Percentiles rank a stretch among this genome's conserved stretches.
These are phyloP conservation scores for Ptilonorhynchus violaceus DNA, from an alignment of 2,113 vertebrate genomes.

Conservation along the genomic window DNA sequence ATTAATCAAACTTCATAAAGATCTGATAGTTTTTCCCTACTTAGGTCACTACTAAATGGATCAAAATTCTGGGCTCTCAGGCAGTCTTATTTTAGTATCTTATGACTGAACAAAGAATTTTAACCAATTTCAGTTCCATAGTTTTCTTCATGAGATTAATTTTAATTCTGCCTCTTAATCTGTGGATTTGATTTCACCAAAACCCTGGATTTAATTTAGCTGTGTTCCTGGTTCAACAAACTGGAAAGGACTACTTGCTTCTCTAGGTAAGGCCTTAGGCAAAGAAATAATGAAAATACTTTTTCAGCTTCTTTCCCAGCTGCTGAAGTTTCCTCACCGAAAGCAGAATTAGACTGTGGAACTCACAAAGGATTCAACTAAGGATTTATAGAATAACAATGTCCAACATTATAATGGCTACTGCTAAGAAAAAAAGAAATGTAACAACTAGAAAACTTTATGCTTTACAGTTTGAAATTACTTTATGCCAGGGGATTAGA, in stretches of 20 bases:
- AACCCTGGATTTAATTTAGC: not conserved
- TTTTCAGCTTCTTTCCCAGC: not conserved
- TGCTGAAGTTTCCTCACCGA: not conserved
- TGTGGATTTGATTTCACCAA: not conserved
- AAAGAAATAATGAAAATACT: not conserved
- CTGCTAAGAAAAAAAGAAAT: not conserved
- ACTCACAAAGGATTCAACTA: not conserved
- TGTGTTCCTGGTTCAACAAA: not conserved
- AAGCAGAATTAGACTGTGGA: not conserved
- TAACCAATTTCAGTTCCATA: not conserved
- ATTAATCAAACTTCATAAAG: not conserved
- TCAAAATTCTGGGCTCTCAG: not conserved
- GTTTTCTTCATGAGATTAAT: not conserved
- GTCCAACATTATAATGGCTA: not conserved
- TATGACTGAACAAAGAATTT: not conserved
- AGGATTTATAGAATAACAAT: not conserved
- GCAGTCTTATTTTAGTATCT: not conserved
- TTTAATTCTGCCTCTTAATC: not conserved
- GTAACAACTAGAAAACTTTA: not conserved
- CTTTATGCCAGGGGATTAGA: not conserved
- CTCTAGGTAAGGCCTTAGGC: not conserved
- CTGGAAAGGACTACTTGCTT: not conserved
- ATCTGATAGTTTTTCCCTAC: not conserved
- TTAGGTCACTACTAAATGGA: not conserved
- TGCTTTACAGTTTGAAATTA: not conserved